Conservation (phyloP, 2,888 invertebrate species). For the Orthosia incerta region DNA sequence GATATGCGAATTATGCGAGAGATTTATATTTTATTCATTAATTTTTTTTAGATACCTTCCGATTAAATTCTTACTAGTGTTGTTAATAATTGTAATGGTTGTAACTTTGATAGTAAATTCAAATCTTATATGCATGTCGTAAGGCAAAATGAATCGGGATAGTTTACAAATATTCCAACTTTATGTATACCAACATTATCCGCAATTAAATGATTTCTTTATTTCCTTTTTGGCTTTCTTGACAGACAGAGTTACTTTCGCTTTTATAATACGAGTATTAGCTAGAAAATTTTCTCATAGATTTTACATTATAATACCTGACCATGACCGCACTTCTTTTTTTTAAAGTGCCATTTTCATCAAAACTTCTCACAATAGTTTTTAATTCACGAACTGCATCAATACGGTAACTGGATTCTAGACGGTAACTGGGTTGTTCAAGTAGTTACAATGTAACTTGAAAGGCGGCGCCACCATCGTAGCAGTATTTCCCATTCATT, state of each 20-base stretch:
- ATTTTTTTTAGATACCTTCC: too few species aligned
- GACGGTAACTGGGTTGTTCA: conserved; percentile 16
- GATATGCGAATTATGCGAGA: neutral
- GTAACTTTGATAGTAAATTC: too few species aligned
- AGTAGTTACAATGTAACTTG: conserved; percentile 26
- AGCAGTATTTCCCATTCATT: conserved; percentile 19
- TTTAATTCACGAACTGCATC: conserved; percentile 32
- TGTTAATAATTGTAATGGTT: too few species aligned
- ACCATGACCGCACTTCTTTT: neutral
- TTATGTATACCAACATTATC: too few species aligned
- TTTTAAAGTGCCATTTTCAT: neutral
- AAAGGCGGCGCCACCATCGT: conserved; percentile 20
- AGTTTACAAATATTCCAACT: too few species aligned
- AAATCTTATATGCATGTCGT: too few species aligned
- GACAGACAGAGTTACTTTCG: too few species aligned
- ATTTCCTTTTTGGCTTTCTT: too few species aligned
- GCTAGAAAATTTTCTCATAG: neutral
- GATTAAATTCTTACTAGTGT: too few species aligned
- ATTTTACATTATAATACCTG: neutral
- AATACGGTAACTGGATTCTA: conserved; percentile 11
- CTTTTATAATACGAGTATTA: neutral
- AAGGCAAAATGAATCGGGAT: too few species aligned
- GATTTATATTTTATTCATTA: too few species aligned
- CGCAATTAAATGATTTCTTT: too few species aligned
- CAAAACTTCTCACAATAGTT: conserved; percentile 21